Percentiles rank a stretch among this genome's conserved stretches.
phyloP scores from a whole-genome alignment of 2,888 invertebrate species.

The Andrena praecox region DNA sequence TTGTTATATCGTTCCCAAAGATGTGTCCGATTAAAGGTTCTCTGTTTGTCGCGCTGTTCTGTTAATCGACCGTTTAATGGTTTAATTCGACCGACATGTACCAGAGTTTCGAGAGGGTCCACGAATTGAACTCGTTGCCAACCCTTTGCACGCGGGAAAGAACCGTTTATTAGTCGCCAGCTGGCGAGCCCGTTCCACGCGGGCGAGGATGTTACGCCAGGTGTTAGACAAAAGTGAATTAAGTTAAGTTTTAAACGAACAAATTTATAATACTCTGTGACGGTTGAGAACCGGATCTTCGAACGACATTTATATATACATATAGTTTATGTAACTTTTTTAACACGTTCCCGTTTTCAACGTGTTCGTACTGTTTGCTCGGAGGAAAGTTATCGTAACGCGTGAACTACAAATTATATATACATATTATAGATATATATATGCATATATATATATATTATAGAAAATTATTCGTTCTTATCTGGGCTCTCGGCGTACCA shows the following conservation, averaged over 20 bases:
- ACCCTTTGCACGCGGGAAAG: conserved; percentile 48
- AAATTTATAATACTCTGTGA: conserved; percentile 54
- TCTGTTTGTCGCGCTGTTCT: conserved; percentile 64
- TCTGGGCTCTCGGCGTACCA: conserved; percentile 3
- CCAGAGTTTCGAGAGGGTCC: conserved; percentile 54
- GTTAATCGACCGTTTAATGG: conserved; percentile 42
- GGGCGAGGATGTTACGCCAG: no score
- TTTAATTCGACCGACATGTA: conserved; percentile 50
- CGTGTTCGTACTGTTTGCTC: conserved; percentile 25
- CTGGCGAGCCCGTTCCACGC: conserved; percentile 33
- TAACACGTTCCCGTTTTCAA: conserved; percentile 25
- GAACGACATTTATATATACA: conserved; percentile 17
- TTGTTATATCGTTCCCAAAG: conserved; percentile 63
- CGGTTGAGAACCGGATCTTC: conserved; percentile 33
- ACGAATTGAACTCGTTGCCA: conserved; percentile 33
- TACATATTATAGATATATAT: conserved; percentile 5
- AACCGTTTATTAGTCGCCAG: conserved; percentile 11
- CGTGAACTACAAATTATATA: conserved; percentile 27
- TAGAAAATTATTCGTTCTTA: conserved; percentile 22
- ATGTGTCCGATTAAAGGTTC: conserved; percentile 55
- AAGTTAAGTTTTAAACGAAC: conserved; percentile 58
- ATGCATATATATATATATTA: conserved; percentile 12
- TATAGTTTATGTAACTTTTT: conserved; percentile 26
- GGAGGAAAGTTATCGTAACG: conserved; percentile 22
- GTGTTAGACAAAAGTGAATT: conserved; percentile 31